Evolutionary conservation across 2,797 vertebrate genomes (phyloP).

Genomic region (Phalloptychus januarius): DNA sequence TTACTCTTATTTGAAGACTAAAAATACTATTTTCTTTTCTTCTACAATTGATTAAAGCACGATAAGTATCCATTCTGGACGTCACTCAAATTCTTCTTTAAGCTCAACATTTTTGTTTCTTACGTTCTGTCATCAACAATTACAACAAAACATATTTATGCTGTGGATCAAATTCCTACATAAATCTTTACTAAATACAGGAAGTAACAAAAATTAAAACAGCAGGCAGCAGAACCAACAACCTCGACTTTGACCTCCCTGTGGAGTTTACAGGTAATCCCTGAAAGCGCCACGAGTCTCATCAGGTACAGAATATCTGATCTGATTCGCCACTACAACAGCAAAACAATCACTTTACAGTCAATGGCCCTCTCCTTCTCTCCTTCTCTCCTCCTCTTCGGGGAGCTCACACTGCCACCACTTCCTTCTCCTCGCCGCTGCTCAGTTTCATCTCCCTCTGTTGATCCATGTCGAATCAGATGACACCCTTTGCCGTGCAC

Average conservation of each 20-base stretch:
- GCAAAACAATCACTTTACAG: slow-evolving; percentile 59
- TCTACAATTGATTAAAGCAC: background rate
- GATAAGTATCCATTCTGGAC: slow-evolving; percentile 23
- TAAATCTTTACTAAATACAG: background rate
- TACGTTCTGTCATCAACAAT: background rate
- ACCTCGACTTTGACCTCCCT: slow-evolving; percentile 29
- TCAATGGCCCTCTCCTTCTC: slow-evolving; percentile 64
- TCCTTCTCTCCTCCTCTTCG: slow-evolving; percentile 18
- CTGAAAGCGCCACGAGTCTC: slow-evolving; percentile 20
- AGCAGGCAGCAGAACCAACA: background rate
- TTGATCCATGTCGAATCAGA: slow-evolving; percentile 45
- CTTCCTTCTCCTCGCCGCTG: slow-evolving; percentile 21
- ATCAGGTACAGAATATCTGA: slow-evolving; percentile 21
- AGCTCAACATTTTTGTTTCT: slow-evolving; percentile 3
- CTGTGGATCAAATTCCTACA: background rate
- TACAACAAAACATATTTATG: background rate
- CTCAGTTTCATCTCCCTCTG: slow-evolving; percentile 35
- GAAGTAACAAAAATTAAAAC: background rate
- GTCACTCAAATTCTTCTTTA: slow-evolving; percentile 27
- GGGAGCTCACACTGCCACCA: slow-evolving; percentile 6
- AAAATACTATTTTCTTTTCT: background rate
- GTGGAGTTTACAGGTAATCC: slow-evolving; percentile 15
- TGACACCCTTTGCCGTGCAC: slow-evolving; percentile 38
- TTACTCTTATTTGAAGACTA: background rate
- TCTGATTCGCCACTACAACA: slow-evolving; percentile 54